phyloP scores from a whole-genome alignment of 2,113 vertebrate species.

The Anhinga anhinga region DNA sequence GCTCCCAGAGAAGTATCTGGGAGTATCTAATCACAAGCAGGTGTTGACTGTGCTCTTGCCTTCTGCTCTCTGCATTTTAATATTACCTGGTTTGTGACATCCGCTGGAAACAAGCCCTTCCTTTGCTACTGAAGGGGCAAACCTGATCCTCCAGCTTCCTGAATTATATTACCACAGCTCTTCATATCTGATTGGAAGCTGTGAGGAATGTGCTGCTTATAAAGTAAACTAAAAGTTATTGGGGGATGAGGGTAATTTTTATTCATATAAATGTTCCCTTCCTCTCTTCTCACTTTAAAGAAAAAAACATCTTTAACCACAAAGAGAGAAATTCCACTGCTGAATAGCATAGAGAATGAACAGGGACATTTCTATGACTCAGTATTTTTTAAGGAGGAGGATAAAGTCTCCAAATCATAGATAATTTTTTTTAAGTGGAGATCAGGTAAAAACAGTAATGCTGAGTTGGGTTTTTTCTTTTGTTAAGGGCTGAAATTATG shows the following conservation, averaged over 20 bases:
- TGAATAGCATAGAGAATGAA: not conserved
- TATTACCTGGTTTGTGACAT: not conserved
- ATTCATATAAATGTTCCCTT: not conserved
- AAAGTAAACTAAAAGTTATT: not conserved
- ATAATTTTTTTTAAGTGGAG: not conserved
- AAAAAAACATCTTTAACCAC: not conserved
- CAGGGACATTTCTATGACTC: not conserved
- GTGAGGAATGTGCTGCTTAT: not conserved
- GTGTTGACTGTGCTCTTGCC: not conserved
- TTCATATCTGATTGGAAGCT: not conserved
- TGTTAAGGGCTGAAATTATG: not conserved
- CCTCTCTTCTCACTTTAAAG: not conserved
- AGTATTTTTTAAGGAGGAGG: not conserved
- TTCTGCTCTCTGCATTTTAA: not conserved
- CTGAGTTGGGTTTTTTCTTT: not conserved
- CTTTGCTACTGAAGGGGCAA: not conserved
- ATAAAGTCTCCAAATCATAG: not conserved
- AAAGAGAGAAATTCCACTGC: not conserved
- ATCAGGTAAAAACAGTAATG: not conserved
- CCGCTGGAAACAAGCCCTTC: not conserved
- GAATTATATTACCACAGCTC: not conserved
- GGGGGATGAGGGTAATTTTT: not conserved
- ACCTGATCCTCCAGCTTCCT: not conserved
- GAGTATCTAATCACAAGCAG: not conserved
- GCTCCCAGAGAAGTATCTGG: not conserved